Evolutionary conservation across 1,140 invertebrate genomes (phyloP), one percentile per base, ranked within the genome.

Genomic region (Macrostomum lignano): DNA sequence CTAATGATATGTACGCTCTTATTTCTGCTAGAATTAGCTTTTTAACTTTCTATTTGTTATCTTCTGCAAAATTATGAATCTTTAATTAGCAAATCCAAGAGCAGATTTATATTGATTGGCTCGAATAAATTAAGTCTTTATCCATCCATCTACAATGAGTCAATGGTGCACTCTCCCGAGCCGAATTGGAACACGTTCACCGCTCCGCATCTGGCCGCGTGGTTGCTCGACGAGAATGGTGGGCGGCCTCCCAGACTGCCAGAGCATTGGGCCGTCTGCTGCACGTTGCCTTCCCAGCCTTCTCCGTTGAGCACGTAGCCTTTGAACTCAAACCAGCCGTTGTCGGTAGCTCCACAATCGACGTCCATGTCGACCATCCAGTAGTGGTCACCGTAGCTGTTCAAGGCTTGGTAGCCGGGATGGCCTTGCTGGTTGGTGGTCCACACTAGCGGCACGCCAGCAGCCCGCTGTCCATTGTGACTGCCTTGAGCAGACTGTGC

Each of bases 261-360:
- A 6, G 44, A 40, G 31, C 49, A 57, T 5, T 14, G 25, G 2
- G 25, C 14, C 1, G 21, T 17, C 3, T 11, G 29, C 17, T 44
- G 40, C 3, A n/a, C 42, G 30, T 48, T 30, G 2, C 34, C 34
- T 35, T 57, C 54, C 52, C 53, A 56, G n/a, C n/a, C n/a, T n/a
- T n/a, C n/a, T n/a, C n/a, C n/a, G n/a, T n/a, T n/a, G n/a, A n/a
- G n/a, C n/a, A n/a, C n/a, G n/a, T n/a, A n/a, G n/a, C n/a, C 50
- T 35, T 63, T 63, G 5, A 63, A 11, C 36, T 63, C 61, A 39
- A 63, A 63, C 52, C 57, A 62, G 2, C 60, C 58, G 21, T 48
- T 41, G 21, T 58, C 45, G 3, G 55, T 55, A 35, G 50, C 48
- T 9, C 45, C 46, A 38, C 61, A 63, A 38, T 63, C 57, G 58